Base-by-base conservation (phyloP, 1,140 invertebrate species). In the Pachypeltis micranthus region DNA sequence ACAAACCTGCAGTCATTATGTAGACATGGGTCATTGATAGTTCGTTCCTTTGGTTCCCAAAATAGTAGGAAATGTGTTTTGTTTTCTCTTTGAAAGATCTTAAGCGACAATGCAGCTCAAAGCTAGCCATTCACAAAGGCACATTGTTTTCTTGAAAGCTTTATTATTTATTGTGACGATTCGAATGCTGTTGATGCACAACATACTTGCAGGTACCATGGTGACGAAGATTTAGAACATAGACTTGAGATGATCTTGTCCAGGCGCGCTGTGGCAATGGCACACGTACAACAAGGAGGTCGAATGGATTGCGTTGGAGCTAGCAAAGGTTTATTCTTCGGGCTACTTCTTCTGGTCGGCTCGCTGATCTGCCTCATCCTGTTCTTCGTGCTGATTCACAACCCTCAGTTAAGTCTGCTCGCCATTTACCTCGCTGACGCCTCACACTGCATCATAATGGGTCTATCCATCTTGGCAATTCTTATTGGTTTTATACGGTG, bases 241-340 rank as follows among this genome's bases (percentile, higher is more conserved):
- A 81, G 87, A 71, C 76, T 91, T 70, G 88, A 90, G 73, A 85
- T 87, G 64, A 89, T 90, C 85, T 74, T 91, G 34, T 89, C 87
- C 27, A 81, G 87, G 69, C 81, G 88, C 68, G 88, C 88, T 47
- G 87, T 89, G 47, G 88, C 87, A 63, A 79, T 90, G 74, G 88
- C 88, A 55, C 86, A 88, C 66, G 87, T 86, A 68, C 85, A 86
- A 66, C 85, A 86, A 66, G 82, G 85, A 61, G 87, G 87, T 61
- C 81, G 88, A 61, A 88, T 93, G 44, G 91, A 94, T 74, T 96
- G 91, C 73, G 88, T 93, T 29, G 91, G 92, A 16, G 91, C 92
- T 44, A 92, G 89, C 72, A 91, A 91, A 72, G 92, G 92, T 66
- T 80, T 94, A n/a, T 96, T 96, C 82, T 90, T 91, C 75, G 92